Evolutionary conservation across 2,888 invertebrate species (phyloP), one percentile per base, ranked within the genome.

Genomic region (Microchrysa polita): DNA sequence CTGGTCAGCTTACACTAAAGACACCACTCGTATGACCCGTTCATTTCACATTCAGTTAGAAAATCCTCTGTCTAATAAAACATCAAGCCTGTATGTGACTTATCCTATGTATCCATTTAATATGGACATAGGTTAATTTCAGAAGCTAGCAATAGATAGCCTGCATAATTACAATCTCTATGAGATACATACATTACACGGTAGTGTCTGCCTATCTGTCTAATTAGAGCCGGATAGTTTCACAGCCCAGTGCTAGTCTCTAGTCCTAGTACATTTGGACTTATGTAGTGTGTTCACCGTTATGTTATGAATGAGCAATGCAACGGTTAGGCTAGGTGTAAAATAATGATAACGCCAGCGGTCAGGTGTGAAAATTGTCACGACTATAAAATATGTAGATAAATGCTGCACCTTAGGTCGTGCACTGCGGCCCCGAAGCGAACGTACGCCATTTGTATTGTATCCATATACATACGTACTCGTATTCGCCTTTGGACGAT

Each of bases 361-460:
- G 55, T 57, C 69, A 69, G 57, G 69, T 69, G 69, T 57, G 69
- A 69, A 69, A 69, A 67, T 67, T 67, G 53, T 67, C 55, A 53
- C 27, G 53, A 23, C 67, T 34, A 12, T 22, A 55, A 67, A 53
- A 67, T 16, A 18, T 55, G 40, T 69, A 34, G 27, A 34, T 34
- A 61, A 65, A 10, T 22, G 22, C 42, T 22, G 65, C 57, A 40
- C 57, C 14, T 20, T 55, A 20, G 16, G 57, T 67, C 53, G 27
- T 53, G 55, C 69, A 34, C 55, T 20, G n/a, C n/a, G 57, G 12
- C 22, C 34, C 44, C 18, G 44, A 34, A 22, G 27, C 27, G 27
- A 5, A 22, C 20, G n/a, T 48, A 20, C 48, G 48, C 22, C 65
- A 42, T 44, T 65, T 44, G 4, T 27, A n/a, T n/a, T n/a, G n/a